Base-by-base conservation (phyloP, 1,140 invertebrate species). In the Drosophila jambulina region DNA sequence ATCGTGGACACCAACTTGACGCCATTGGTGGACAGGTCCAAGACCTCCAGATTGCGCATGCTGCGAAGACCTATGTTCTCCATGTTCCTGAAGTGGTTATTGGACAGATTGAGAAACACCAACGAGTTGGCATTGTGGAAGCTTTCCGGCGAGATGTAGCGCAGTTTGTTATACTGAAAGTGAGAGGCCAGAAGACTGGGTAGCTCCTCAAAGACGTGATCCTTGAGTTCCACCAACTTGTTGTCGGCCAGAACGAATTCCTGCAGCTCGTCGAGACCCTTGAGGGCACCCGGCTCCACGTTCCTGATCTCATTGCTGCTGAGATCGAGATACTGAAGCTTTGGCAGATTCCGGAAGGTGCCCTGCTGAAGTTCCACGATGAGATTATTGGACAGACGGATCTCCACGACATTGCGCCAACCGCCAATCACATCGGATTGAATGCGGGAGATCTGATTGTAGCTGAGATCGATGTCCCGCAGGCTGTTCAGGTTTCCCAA, bases 221-320 rank as follows among this genome's bases (percentile, higher is more conserved):
- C 96, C 42, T 96, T 96, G 27, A 95, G 92, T 84, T 96, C 95
- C 59, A 95, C 94, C 34, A 96, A 93, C 78, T 95, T 95, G 93
- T 97, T 97, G 74, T 95, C 95, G 46, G 96, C 96, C 54, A 98
- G 93, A 65, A 96, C 95, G 27, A 98, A 91, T 36, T 96, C 95
- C 75, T 96, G 95, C 12, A 99, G 93, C 65, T 96, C 96, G 0
- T 96, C 96, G 42, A 99, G 92, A 64, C 95, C 95, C 69, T 95
- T 94, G 7, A 99, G 95, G 0, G 97, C 95, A 75, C 97, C 96
- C 2, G 95, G 94, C 84, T 97, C 95, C 40, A 98, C 95, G 17
- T 95, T 94, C 82, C 95, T 95, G 4, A 98, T 94, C 86, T 97
- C 95, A 91, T 98, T 98, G 75, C 95, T 95, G 57, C 97, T 96